Conservation (phyloP, 2,888 invertebrate genomes). For the Cylindroiulus punctatus region DNA sequence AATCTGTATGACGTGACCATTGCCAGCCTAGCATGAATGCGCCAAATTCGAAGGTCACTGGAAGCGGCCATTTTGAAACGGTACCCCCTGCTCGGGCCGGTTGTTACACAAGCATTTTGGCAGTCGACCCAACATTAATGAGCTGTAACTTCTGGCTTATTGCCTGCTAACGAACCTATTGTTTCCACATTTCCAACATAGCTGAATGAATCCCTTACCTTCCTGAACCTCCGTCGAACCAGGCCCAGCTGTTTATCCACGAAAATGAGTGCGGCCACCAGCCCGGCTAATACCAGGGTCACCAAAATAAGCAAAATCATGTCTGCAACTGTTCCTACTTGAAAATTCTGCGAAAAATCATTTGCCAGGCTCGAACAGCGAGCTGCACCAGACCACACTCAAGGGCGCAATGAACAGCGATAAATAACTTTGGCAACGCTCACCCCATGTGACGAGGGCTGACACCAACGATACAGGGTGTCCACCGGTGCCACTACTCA, state of each 20-base stretch:
- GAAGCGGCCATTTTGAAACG: slow-evolving; percentile 1
- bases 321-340: not conserved
- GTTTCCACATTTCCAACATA: not conserved
- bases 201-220: not conserved
- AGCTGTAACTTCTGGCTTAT: too few relatives aligned
- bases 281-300: not conserved
- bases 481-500: not conserved
- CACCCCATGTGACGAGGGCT: slow-evolving; percentile 1
- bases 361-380: not conserved
- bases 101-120: not conserved
- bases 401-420: slow-evolving; percentile 32
- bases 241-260: not conserved
- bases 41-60: not conserved
- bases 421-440: not conserved
- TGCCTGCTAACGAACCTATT: not conserved
- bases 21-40: too few relatives aligned
- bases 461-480: not conserved
- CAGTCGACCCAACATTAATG: not conserved
- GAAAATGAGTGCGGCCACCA: not conserved
- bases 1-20: too few relatives aligned
- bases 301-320: not conserved
- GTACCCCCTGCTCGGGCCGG: not conserved
- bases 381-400: slow-evolving; percentile 24
- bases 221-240: not conserved
- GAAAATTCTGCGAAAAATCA: not conserved